Base-by-base conservation (phyloP, 1,140 invertebrate species). In the Ips nitidus region DNA sequence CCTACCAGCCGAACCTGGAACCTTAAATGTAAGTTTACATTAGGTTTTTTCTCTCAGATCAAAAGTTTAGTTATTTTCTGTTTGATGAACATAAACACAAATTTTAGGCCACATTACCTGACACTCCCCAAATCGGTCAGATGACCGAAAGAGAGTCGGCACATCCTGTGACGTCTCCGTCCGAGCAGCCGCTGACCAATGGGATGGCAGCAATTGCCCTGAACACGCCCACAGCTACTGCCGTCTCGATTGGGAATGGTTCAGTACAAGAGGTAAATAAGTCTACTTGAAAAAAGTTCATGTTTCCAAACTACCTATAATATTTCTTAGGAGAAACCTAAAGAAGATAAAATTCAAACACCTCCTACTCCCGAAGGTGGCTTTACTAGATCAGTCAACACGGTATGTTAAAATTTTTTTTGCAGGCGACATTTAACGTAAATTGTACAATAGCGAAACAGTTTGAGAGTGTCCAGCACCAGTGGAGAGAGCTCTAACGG, bases 141-240 rank as follows among this genome's bases (percentile, higher is more conserved):
- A 98, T 98, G 94, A 99, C 97, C 22, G 95, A 98, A 80, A 89
- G 91, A 71, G 93, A 95, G 81, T 92, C 90, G 0, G 94, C 94
- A 1, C 94, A 96, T 85, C 91, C 91, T 1, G 82, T 77, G 3
- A 75, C 74, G 52, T 77, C 78, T 37, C 77, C 75, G 53, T 60
- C 73, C 5, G 77, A 79, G 41, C 76, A 76, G 55, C 68, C 73
- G 8, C 52, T 80, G 40, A 75, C 76, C 2, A 80, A 80, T 63
- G 79, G 78, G n/a, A 76, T 80, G 73, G 72, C 78, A 1, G 67
- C 77, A 2, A 58, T 79, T 1, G 73, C 64, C 37, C 70, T 80
- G 42, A 78, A 75, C 80, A 77, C 70, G 1, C 74, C 77, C 42
- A 67, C 70, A 69, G 64, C 75, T 75, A 68, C 66, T n/a, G 50